Evolutionary conservation across 2,888 invertebrate genomes (phyloP), one percentile per base, ranked within the genome.

Genomic region (Pseudococcus longispinus): DNA sequence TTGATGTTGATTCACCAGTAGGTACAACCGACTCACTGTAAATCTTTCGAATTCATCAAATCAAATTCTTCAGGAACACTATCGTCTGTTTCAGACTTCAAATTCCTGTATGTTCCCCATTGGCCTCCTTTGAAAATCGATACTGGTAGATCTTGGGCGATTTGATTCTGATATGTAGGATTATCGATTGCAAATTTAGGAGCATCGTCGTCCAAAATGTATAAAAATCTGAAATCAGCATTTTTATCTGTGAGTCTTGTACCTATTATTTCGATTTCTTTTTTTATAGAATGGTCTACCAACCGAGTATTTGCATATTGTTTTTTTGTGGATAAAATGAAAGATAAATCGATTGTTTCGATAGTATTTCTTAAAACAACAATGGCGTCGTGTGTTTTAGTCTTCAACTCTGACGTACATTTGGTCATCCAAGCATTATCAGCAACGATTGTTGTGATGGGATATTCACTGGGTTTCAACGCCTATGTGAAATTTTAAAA

Each of bases 71-170:
- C 44, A 82, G 82, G 32, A 6, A 20, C 42, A 4, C 18, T 20
- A 6, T 82, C 20, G 20, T 77, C 77, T 11, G 18, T 42, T 23
- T 85, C 70, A 15, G 18, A 18, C 1, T 86, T 74, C 32, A 96
- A 90, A 91, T 98, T 97, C 18, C 96, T 93, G 90, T 96, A 96
- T 0, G 95, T 95, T 18, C 97, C 95, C 95, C 92, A 95, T 89
- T 92, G 90, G 9, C 93, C 93, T 89, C 94, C 91, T 89, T 93
- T 93, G 88, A 92, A 93, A 70, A 98, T 93, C 90, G 98, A 98
- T 82, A 96, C 91, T 1, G 94, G 94, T 88, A 98, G 91, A 90
- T 96, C 95, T 89, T 94, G 93, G 13, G 93, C 91, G 0, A 95
- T 90, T 89, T 95, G 95, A 3, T 92, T 91, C 32, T 92, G 91